A percentile compares a stretch with the other conserved stretches of the same genome.
Evolutionary conservation across 1,140 invertebrate genomes (phyloP).

Genomic region (Maniola jurtina): DNA sequence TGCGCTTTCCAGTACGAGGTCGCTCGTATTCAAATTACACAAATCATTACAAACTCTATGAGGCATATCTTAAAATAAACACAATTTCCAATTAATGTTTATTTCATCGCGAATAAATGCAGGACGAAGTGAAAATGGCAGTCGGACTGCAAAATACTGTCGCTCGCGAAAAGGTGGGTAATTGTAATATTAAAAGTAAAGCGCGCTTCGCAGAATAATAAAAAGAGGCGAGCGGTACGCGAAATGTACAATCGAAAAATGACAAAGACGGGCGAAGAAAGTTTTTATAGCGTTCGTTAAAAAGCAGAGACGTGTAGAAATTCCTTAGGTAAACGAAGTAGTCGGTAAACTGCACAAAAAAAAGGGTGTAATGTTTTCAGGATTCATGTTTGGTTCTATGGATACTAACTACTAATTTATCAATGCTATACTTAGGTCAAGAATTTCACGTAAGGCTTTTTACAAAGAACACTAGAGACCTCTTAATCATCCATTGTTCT

Average conservation of each 20-base stretch:
- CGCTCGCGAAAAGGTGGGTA: constrained; percentile 1
- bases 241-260: constrained; percentile 32
- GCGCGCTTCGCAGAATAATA: constrained; percentile 30
- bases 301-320: neutral
- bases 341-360: neutral
- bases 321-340: neutral
- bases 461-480: constrained; percentile 5
- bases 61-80: neutral
- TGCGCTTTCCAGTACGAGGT: too few relatives aligned
- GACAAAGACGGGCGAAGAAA: constrained; percentile 11
- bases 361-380: too few relatives aligned
- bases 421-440: too few relatives aligned
- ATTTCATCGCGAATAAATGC: neutral
- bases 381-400: too few relatives aligned
- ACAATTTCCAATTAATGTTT: constrained; percentile 3
- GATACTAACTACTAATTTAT: too few relatives aligned
- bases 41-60: neutral
- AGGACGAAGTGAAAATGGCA: neutral
- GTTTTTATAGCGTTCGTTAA: constrained; percentile 11
- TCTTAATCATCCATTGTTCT: constrained; percentile 17
- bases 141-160: neutral
- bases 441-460: too few relatives aligned
- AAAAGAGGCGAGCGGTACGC: constrained; percentile 28
- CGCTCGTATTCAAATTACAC: neutral
- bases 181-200: constrained; percentile 35